phyloP scores from a whole-genome alignment of 2,113 vertebrate genomes.

The Phylloscopus trochilus region DNA sequence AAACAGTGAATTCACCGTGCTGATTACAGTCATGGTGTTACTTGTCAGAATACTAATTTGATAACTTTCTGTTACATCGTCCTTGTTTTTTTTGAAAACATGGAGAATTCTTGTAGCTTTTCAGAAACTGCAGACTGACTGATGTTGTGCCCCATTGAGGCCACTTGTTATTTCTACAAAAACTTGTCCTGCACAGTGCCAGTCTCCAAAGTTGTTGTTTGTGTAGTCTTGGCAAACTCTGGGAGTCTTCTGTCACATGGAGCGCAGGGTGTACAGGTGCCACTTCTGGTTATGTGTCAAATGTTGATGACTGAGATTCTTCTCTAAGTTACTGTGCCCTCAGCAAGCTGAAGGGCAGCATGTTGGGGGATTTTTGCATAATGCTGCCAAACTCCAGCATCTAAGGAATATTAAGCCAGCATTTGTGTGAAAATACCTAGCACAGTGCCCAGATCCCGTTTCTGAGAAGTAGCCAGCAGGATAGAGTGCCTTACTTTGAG shows the following conservation, averaged over 20 bases:
- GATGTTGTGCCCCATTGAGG: background rate
- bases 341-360: fast-evolving
- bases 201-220: background rate
- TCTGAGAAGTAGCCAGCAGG: background rate
- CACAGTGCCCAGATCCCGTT: background rate
- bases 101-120: background rate
- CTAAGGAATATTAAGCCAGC: background rate
- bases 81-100: background rate
- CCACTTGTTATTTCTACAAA: background rate
- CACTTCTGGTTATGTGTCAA: background rate
- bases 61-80: fast-evolving
- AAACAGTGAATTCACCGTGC: background rate
- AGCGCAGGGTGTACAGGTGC: background rate
- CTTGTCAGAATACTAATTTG: background rate
- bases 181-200: fast-evolving
- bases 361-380: background rate
- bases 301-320: background rate
- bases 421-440: background rate
- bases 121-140: background rate
- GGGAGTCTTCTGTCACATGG: fast-evolving
- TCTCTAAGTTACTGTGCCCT: background rate
- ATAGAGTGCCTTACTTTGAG: background rate
- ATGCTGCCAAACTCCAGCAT: background rate
- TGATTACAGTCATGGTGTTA: background rate
- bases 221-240: background rate